phyloP scores from a whole-genome alignment of 1,140 invertebrate genomes.

The Chironomus tepperi region DNA sequence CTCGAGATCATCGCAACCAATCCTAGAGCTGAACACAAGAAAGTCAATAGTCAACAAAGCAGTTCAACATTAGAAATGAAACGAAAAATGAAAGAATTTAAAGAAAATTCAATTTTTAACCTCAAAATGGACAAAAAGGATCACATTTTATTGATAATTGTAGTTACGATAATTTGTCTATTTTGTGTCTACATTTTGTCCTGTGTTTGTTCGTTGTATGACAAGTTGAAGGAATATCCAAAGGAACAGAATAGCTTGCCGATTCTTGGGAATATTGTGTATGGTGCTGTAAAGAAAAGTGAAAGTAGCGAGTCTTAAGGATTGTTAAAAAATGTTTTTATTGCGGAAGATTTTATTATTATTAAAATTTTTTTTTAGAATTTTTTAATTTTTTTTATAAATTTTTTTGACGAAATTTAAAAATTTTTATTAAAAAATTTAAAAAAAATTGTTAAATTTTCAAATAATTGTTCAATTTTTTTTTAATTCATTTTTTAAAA shows the following conservation, averaged over 20 bases:
- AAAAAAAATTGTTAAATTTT: neutral
- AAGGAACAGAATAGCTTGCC: neutral
- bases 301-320: neutral
- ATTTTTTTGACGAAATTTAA: neutral
- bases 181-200: neutral
- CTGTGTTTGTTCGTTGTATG: neutral
- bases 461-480: too few relatives aligned
- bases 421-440: neutral
- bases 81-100: neutral
- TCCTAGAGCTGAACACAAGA: neutral
- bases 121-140: neutral
- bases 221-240: neutral
- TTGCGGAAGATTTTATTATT: neutral
- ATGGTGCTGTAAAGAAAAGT: neutral
- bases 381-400: neutral
- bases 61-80: neutral
- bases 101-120: neutral
- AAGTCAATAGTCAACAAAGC: neutral
- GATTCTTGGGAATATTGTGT: neutral
- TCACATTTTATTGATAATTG: neutral
- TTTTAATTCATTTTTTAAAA: neutral
- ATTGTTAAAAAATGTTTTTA: neutral
- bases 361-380: neutral
- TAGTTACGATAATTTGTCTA: neutral
- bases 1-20: neutral